Conservation (phyloP, 2,888 invertebrate genomes). For the Erpobdella octoculata region DNA sequence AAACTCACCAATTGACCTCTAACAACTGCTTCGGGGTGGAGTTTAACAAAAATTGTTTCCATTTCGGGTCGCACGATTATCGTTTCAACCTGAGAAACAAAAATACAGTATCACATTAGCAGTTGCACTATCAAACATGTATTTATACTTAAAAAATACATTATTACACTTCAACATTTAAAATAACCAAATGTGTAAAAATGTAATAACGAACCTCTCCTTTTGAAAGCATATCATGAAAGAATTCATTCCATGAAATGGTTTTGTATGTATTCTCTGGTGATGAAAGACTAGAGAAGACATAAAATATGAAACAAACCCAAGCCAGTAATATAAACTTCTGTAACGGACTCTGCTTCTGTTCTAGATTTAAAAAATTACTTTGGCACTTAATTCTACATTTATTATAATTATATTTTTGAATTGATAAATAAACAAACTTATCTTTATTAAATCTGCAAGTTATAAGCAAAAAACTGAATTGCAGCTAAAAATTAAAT, state of each 20-base stretch:
- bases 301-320: constrained; percentile 37
- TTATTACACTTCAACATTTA: too few relatives aligned
- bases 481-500: too few relatives aligned
- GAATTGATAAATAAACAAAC: too few relatives aligned
- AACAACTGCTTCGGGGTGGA: constrained; percentile 76
- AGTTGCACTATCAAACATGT: not conserved
- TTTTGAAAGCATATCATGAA: constrained; percentile 82
- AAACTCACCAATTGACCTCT: constrained; percentile 65
- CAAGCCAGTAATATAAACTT: constrained; percentile 39
- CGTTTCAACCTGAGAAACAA: constrained; percentile 60
- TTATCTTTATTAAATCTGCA: too few relatives aligned
- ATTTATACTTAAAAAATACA: too few relatives aligned
- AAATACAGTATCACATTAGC: not conserved
- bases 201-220: constrained; percentile 72
- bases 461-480: too few relatives aligned
- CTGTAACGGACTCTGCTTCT: constrained; percentile 39
- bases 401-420: too few relatives aligned
- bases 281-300: constrained; percentile 33
- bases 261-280: constrained; percentile 35
- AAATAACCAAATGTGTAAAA: too few relatives aligned
- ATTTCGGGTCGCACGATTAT: constrained; percentile 74
- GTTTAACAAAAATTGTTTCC: constrained; percentile 73
- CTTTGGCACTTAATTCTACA: too few relatives aligned
- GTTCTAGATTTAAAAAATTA: too few relatives aligned
- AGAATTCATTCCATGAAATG: constrained; percentile 93